Conservation (phyloP, 2,113 vertebrate genomes). For the Hippocampus zosterae region DNA sequence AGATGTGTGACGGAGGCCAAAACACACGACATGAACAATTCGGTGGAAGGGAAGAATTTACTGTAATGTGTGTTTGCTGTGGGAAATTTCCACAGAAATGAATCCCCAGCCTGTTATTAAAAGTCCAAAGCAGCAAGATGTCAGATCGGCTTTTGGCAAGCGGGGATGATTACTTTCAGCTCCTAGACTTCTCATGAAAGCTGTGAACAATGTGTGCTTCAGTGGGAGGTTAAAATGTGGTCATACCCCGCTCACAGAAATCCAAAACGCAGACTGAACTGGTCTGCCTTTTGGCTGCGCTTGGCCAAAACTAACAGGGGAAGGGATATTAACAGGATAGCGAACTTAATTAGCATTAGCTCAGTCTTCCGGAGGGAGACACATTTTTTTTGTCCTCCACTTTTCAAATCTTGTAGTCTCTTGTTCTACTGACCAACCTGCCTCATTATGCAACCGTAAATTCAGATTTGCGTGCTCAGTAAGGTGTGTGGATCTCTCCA, state of each 20-base stretch:
- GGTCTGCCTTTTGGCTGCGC: not conserved
- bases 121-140: not conserved
- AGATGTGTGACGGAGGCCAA: slow-evolving; percentile 5
- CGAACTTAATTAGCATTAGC: not conserved
- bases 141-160: not conserved
- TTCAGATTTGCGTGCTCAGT: not conserved
- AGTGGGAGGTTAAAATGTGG: not conserved
- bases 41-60: not conserved
- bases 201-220: not conserved
- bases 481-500: no score
- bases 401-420: not conserved
- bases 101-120: not conserved
- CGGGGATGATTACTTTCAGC: not conserved
- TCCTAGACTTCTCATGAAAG: not conserved
- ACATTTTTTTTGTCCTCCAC: not conserved
- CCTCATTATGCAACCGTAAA: not conserved
- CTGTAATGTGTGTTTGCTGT: not conserved
- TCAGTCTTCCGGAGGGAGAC: not conserved
- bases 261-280: not conserved
- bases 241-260: not conserved
- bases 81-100: slow-evolving; percentile 1
- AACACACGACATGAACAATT: not conserved
- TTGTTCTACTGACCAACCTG: not conserved
- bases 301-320: not conserved
- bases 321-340: not conserved